Evolutionary conservation across 2,888 invertebrate genomes (phyloP).

Genomic region (Aporophyla nigra): DNA sequence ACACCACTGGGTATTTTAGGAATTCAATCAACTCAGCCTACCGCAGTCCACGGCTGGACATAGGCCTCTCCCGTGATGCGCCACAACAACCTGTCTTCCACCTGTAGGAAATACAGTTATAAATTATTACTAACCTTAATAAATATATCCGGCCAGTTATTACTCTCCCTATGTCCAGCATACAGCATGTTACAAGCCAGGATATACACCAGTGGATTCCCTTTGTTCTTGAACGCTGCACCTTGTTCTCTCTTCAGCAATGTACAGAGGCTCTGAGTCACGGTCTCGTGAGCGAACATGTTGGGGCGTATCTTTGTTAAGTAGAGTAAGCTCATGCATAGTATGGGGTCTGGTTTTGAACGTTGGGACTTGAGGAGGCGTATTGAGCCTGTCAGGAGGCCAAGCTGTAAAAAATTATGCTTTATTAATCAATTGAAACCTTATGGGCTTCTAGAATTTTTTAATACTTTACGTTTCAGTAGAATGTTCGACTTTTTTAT

Average conservation of each 20-base stretch:
- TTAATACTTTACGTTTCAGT: too few relatives aligned
- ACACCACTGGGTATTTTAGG: background rate
- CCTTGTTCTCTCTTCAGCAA: slow-evolving; percentile 95
- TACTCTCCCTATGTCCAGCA: slow-evolving; percentile 95
- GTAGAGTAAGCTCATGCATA: slow-evolving; percentile 95
- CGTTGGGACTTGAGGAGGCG: slow-evolving; percentile 94
- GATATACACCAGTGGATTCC: slow-evolving; percentile 95
- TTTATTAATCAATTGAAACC: too few relatives aligned
- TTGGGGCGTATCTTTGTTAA: slow-evolving; percentile 95
- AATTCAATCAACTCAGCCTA: too few relatives aligned
- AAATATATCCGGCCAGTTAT: slow-evolving; percentile 97
- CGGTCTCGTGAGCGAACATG: slow-evolving; percentile 94
- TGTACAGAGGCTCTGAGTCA: slow-evolving; percentile 95
- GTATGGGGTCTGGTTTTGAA: slow-evolving; percentile 95
- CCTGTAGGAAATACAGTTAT: background rate
- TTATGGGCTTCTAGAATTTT: too few relatives aligned
- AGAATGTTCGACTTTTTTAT: too few relatives aligned
- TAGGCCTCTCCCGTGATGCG: too few relatives aligned
- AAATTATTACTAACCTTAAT: slow-evolving; percentile 92
- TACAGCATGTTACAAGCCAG: slow-evolving; percentile 96
- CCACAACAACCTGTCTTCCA: too few relatives aligned
- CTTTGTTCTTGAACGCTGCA: slow-evolving; percentile 94
- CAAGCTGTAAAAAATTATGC: slow-evolving; percentile 87
- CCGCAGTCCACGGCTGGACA: too few relatives aligned
- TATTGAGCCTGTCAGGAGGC: slow-evolving; percentile 96